Evolutionary conservation across 2,888 invertebrate species (phyloP).

Genomic region (Ennomos quercinarius): DNA sequence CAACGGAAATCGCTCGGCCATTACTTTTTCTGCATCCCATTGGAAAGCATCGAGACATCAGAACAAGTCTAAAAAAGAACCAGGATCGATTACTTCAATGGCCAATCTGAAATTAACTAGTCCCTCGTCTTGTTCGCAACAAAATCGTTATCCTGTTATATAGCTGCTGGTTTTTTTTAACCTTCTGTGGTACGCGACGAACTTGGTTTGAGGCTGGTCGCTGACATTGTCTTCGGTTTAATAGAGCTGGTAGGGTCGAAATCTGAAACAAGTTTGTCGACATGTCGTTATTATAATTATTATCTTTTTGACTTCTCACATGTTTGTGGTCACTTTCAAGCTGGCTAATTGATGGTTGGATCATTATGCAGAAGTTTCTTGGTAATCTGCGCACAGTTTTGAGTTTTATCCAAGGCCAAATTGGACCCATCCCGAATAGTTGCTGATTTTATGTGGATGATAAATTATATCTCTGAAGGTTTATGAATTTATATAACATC

Average conservation of each 20-base stretch:
- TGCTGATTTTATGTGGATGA: no score
- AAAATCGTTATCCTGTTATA: conserved; percentile 17
- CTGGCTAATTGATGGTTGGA: no score
- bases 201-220: conserved; percentile 3
- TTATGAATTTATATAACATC: no score
- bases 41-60: conserved; percentile 52
- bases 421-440: no score
- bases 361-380: no score
- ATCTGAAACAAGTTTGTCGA: background rate
- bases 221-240: conserved; percentile 15
- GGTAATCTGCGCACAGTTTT: no score
- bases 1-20: conserved; percentile 67
- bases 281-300: background rate
- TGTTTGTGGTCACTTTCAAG: no score
- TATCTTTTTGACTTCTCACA: no score
- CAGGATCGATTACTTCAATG: conserved; percentile 30
- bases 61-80: conserved; percentile 23
- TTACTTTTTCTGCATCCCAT: conserved; percentile 61
- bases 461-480: no score
- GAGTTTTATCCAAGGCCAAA: no score
- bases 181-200: conserved; percentile 17
- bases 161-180: conserved; percentile 13
- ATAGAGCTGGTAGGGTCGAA: background rate
- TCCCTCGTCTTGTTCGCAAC: conserved; percentile 13
- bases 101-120: conserved; percentile 33